Evolutionary conservation across 2,888 invertebrate species (phyloP), one percentile per base, ranked within the genome.

Genomic region (Merodon equestris): DNA sequence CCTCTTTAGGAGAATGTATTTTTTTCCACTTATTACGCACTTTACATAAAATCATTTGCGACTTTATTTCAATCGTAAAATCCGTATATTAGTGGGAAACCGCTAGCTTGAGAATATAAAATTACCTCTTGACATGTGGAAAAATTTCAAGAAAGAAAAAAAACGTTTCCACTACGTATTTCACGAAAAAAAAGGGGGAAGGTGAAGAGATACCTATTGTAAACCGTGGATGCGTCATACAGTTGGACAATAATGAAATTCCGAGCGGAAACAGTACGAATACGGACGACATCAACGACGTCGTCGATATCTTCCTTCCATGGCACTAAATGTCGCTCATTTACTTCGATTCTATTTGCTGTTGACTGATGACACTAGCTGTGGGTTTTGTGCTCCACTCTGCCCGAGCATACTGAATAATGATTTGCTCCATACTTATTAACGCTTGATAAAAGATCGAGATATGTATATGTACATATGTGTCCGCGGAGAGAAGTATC

Each of bases 401-500:
- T 27, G 27, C 27, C 27, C 27, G 27, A 27, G 27, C 27, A 27
- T 7, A n/a, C 14, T 27, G 27, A 7, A 7, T 27, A 7, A 27
- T 27, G 27, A 27, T 27, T n/a, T 40, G 40, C 40, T 40, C 64
- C 56, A 54, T 50, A 53, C 61, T 19, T 61, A 34, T 45, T 64
- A 53, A 45, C 57, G 56, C 51, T 77, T 72, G 61, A 72, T 72
- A 72, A 61, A 72, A 77, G 76, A 77, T 77, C 72, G 76, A 72
- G 72, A 67, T 54, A 54, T n/a, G 9, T 34, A 64, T 12, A 53
- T 17, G 44, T 42, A 3, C 42, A 40, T 61, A 56, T 50, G 19
- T 57, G 36, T 38, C 38, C 36, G 40, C 9, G n/a, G 10, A 40
- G 50, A 56, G 47, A 57, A 75, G 67, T 68, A 74, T 75, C 61